Conservation (phyloP, 92 coral and sea anemone species). For the Diadumene lineata region DNA sequence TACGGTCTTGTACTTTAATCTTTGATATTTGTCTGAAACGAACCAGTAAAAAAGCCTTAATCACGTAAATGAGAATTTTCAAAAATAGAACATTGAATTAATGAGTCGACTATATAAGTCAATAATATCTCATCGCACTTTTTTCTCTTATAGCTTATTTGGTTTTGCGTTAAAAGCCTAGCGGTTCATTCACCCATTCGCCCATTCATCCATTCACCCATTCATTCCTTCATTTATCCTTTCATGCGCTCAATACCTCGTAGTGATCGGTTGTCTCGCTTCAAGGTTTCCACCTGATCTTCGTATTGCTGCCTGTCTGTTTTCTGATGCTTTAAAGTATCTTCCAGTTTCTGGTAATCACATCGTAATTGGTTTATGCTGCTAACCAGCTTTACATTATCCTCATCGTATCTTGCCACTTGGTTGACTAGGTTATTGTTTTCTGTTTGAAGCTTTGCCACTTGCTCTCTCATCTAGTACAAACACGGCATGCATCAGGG, state of each 20-base stretch:
- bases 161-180: too few species aligned
- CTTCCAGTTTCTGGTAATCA: constrained; percentile 11
- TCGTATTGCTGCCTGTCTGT: background rate
- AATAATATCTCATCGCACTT: too few species aligned
- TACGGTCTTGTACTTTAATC: constrained; percentile 11
- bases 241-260: too few species aligned
- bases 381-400: background rate
- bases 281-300: constrained; percentile 5
- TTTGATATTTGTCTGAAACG: constrained; percentile 22
- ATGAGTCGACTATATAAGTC: too few species aligned
- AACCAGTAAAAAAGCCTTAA: too few species aligned
- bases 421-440: constrained; percentile 8
- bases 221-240: too few species aligned
- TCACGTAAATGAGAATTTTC: too few species aligned
- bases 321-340: constrained; percentile 8
- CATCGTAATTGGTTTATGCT: constrained; percentile 5
- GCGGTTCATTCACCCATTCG: too few species aligned
- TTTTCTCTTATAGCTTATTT: too few species aligned
- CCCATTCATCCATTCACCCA: too few species aligned
- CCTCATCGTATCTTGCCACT: constrained; percentile 2
- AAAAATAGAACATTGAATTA: too few species aligned
- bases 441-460: constrained; percentile 6
- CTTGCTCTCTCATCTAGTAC: background rate
- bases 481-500: background rate
- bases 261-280: constrained; percentile 16